Percentiles rank a stretch among this genome's conserved stretches.
These are phyloP conservation scores for Merodon equestris DNA, from an alignment of 2,888 invertebrate genomes.

Conservation along the genomic window DNA sequence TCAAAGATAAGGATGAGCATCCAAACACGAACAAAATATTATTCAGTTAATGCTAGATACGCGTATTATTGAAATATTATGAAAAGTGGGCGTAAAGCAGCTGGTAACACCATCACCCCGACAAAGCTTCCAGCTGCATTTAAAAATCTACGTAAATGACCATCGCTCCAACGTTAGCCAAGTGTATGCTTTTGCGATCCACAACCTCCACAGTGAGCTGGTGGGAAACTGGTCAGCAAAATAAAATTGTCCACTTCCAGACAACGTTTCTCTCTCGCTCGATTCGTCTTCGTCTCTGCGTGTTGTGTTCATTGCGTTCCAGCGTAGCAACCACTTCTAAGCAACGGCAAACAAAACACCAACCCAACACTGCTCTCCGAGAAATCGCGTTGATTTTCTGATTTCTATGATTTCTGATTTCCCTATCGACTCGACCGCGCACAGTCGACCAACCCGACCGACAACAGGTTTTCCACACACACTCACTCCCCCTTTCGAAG, in stretches of 20 bases:
- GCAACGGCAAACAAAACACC: constrained; percentile 34
- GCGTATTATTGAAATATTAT: background rate
- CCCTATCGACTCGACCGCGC: too few relatives aligned
- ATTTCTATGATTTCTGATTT: constrained; percentile 8
- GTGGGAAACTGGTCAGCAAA: constrained; percentile 12
- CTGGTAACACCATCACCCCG: background rate
- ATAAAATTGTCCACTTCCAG: constrained; percentile 15
- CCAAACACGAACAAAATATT: background rate
- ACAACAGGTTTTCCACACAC: constrained; percentile 45
- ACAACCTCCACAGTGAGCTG: background rate
- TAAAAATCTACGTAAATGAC: background rate
- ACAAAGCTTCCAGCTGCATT: background rate
- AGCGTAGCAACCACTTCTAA: constrained; percentile 51
- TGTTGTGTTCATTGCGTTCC: constrained; percentile 34
- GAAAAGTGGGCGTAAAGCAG: background rate
- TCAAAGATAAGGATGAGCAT: too few relatives aligned
- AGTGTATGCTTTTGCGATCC: background rate
- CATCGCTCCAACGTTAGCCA: background rate
- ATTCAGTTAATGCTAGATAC: too few relatives aligned
- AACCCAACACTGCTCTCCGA: background rate
- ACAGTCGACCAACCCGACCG: background rate
- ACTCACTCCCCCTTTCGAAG: background rate
- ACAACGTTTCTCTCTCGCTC: constrained; percentile 29
- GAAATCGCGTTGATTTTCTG: constrained; percentile 24
- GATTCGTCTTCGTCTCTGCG: background rate